phyloP scores from a whole-genome alignment of 2,888 invertebrate genomes.

The Rhamnusium bicolor region DNA sequence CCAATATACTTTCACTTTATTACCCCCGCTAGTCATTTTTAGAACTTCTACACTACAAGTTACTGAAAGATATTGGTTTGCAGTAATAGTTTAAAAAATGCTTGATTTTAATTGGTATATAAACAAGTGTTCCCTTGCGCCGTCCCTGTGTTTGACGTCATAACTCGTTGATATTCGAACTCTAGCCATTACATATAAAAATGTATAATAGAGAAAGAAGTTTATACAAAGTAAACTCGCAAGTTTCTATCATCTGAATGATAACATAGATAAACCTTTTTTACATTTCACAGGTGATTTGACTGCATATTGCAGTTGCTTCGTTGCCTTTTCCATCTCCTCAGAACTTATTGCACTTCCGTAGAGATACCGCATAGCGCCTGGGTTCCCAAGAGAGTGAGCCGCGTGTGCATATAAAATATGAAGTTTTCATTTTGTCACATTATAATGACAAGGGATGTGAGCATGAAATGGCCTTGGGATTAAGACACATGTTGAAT shows the following conservation, averaged over 20 bases:
- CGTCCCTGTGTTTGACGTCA: too few relatives aligned
- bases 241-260: neutral
- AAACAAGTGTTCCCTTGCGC: too few relatives aligned
- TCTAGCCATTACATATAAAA: too few relatives aligned
- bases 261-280: slow-evolving; percentile 4
- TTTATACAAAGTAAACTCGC: neutral
- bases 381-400: neutral
- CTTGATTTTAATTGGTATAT: too few relatives aligned
- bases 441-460: neutral
- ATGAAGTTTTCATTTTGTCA: slow-evolving; percentile 1
- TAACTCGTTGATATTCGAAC: too few relatives aligned
- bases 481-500: neutral
- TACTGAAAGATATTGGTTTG: too few relatives aligned
- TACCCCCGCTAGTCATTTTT: too few relatives aligned
- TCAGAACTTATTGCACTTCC: slow-evolving; percentile 3
- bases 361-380: neutral
- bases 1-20: too few relatives aligned
- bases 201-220: too few relatives aligned
- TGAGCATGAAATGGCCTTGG: neutral
- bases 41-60: too few relatives aligned
- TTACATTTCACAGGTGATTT: slow-evolving; percentile 4
- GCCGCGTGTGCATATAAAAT: neutral
- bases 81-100: too few relatives aligned
- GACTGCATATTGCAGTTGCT: neutral
- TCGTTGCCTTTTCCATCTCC: neutral